Conservation (phyloP, 2,888 invertebrate species). For the Ormyrus nitidulus region DNA sequence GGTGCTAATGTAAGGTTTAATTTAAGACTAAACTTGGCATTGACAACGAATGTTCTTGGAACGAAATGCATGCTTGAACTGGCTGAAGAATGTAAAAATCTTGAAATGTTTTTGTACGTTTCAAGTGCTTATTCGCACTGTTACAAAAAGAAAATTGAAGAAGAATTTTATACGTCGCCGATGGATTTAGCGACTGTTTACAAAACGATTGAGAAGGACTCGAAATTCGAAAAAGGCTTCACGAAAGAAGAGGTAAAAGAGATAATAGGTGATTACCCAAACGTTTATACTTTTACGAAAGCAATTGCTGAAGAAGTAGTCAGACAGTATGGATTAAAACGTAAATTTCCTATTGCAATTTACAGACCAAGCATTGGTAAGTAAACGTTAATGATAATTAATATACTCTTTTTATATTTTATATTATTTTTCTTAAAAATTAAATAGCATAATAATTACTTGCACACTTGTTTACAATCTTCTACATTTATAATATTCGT, state of each 20-base stretch:
- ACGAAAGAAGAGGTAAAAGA: conserved; percentile 52
- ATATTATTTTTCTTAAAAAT: neutral
- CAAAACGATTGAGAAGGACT: conserved; percentile 61
- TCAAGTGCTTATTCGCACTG: conserved; percentile 65
- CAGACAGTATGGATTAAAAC: conserved; percentile 57
- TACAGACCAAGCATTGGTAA: conserved; percentile 64
- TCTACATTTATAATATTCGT: no score
- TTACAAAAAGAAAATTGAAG: conserved; percentile 61
- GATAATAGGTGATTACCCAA: conserved; percentile 60
- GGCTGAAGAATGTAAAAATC: conserved; percentile 60
- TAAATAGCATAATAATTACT: neutral
- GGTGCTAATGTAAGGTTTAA: conserved; percentile 61
- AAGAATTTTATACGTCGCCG: conserved; percentile 62
- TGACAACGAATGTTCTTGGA: conserved; percentile 62
- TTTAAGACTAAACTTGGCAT: conserved; percentile 42
- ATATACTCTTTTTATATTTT: no score
- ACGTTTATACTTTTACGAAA: conserved; percentile 63
- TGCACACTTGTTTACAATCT: no score
- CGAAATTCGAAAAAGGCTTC: conserved; percentile 56
- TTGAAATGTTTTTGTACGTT: conserved; percentile 61
- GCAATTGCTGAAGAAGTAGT: conserved; percentile 64
- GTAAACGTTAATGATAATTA: neutral
- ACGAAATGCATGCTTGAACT: conserved; percentile 63
- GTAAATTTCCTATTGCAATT: conserved; percentile 59
- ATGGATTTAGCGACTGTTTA: conserved; percentile 61